phyloP scores from a whole-genome alignment of 2,113 vertebrate genomes.

The Grallaria varia region DNA sequence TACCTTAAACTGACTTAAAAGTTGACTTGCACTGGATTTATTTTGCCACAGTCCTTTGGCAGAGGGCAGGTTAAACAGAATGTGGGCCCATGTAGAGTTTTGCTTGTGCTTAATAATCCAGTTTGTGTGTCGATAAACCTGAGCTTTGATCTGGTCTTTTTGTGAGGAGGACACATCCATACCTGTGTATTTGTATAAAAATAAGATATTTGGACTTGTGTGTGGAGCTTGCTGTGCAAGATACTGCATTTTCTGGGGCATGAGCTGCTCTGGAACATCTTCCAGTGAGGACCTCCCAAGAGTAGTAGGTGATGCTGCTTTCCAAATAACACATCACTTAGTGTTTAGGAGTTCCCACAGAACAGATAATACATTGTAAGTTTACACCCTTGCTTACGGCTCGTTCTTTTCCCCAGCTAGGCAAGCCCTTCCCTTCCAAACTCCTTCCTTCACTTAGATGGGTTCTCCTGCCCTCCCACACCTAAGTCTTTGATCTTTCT shows the following conservation, averaged over 20 bases:
- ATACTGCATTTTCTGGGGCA: background rate
- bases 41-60: background rate
- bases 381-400: background rate
- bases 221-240: background rate
- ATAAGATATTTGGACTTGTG: background rate
- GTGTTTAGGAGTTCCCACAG: constrained; percentile 18
- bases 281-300: background rate
- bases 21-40: background rate
- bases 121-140: background rate
- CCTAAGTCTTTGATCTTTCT: constrained; percentile 61
- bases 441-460: background rate
- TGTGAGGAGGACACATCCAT: background rate
- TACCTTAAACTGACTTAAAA: background rate
- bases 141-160: background rate
- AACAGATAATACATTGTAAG: background rate
- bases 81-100: background rate
- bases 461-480: constrained; percentile 47
- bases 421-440: constrained; percentile 30
- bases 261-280: background rate
- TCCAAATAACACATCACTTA: background rate
- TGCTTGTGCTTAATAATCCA: background rate
- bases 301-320: background rate
- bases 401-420: background rate
- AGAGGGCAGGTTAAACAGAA: background rate
- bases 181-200: background rate